Conservation (phyloP, 2,888 invertebrate genomes). For the Poecilobothrus nobilitatus region DNA sequence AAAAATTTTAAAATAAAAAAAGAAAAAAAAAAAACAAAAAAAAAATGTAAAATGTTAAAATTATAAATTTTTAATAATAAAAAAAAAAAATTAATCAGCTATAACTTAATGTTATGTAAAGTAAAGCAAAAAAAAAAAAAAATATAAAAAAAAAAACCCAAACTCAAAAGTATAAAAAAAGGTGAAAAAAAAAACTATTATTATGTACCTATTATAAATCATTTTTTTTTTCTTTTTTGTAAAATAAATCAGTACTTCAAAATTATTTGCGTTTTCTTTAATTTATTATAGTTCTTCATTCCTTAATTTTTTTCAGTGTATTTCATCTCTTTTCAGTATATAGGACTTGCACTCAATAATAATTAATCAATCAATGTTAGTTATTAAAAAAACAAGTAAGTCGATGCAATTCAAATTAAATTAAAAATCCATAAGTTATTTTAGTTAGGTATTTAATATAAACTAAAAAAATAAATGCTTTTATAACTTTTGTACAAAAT, state of each 20-base stretch:
- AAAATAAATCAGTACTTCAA: slow-evolving; percentile 6
- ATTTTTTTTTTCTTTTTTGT: slow-evolving; percentile 6
- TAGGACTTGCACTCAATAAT: too few relatives aligned
- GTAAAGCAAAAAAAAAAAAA: not conserved
- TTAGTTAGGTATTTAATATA: too few relatives aligned
- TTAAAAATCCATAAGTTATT: too few relatives aligned
- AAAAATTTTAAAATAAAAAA: not conserved
- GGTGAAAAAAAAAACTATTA: not conserved
- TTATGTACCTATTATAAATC: slow-evolving; percentile 6
- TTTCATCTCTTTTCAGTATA: too few relatives aligned
- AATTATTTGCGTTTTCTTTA: not conserved
- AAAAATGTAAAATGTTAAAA: slow-evolving; percentile 1
- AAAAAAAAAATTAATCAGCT: slow-evolving; percentile 1
- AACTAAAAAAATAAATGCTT: too few relatives aligned
- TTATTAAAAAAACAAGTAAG: too few relatives aligned
- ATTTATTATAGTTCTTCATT: too few relatives aligned
- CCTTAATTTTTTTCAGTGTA: too few relatives aligned
- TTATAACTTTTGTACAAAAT: too few relatives aligned
- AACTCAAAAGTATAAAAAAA: not conserved
- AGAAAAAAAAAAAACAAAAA: not conserved
- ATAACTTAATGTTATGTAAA: not conserved
- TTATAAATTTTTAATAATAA: not conserved
- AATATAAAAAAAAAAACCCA: not conserved
- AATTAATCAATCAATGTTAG: too few relatives aligned
- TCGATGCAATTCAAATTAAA: too few relatives aligned